A percentile compares a stretch with the other conserved stretches of the same genome.
These are phyloP conservation scores for Colistium nudipinnis DNA, from an alignment of 2,113 vertebrate species.

Conservation along the genomic window DNA sequence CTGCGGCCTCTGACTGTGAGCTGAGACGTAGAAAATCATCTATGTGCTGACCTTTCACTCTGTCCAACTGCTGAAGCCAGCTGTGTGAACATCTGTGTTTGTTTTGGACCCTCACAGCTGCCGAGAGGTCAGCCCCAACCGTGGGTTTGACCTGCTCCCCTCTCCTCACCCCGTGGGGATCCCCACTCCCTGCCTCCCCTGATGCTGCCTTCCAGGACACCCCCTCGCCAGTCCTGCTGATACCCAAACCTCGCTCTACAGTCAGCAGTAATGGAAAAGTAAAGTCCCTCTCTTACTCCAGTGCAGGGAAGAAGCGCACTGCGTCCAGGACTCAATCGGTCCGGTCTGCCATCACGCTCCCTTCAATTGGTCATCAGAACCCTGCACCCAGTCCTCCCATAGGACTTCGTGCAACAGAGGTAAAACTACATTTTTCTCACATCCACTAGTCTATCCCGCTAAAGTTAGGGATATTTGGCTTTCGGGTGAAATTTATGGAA, in stretches of 20 bases:
- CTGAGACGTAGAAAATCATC: slow-evolving; percentile 50
- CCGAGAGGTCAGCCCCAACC: slow-evolving; percentile 60
- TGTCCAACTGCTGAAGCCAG: slow-evolving; percentile 58
- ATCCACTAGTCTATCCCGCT: too few species aligned
- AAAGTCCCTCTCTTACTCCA: slow-evolving; percentile 50
- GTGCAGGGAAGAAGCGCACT: slow-evolving; percentile 28
- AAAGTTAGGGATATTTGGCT: too few species aligned
- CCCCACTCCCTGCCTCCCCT: slow-evolving; percentile 61
- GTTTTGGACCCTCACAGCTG: slow-evolving; percentile 67
- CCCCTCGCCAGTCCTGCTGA: slow-evolving; percentile 61
- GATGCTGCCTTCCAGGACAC: slow-evolving; percentile 52
- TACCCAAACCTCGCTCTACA: slow-evolving; percentile 43
- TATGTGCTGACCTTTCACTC: slow-evolving; percentile 57
- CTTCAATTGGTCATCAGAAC: slow-evolving; percentile 24
- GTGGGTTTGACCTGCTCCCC: slow-evolving; percentile 57
- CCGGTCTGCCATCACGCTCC: slow-evolving; percentile 16
- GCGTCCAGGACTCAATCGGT: slow-evolving; percentile 31
- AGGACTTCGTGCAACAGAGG: slow-evolving; percentile 28
- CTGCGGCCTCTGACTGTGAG: slow-evolving; percentile 46
- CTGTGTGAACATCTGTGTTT: slow-evolving; percentile 77
- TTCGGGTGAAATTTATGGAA: too few species aligned
- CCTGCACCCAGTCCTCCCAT: slow-evolving; percentile 4
- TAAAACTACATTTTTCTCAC: slow-evolving; percentile 32
- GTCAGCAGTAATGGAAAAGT: slow-evolving; percentile 49
- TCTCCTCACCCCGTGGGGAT: slow-evolving; percentile 66